Evolutionary conservation across 2,888 invertebrate genomes (phyloP), one percentile per base, ranked within the genome.

Genomic region (Escarpia spicata): DNA sequence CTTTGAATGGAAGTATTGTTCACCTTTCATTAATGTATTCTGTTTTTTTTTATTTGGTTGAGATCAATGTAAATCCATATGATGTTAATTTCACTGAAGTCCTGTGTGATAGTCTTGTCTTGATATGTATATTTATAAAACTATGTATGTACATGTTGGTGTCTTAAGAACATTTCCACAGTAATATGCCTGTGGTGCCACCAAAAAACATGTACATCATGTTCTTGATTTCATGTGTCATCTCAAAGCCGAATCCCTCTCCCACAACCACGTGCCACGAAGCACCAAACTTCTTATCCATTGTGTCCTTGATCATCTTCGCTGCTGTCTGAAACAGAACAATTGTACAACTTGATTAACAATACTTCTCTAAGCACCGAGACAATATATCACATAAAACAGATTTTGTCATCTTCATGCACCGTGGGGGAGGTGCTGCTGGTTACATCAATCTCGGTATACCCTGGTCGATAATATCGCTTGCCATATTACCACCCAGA

Each of bases 221-320:
- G 93, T 96, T 96, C 96, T 98, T 98, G 93, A 98, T 98, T 97
- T 99, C 98, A 96, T 98, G 98, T 1, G 98, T 98, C 93, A 99
- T 97, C 96, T 98, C 98, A 96, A 98, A 98, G 91, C 99, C 99
- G 97, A 98, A 99, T 93, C 98, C 98, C 97, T 99, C 99, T 9
- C 99, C 99, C 6, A 99, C 98, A 0, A 99, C 98, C n/a, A 98
- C 98, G 97, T 99, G 98, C 97, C 99, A 99, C 93, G 98, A 98
- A 0, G 98, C 98, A 3, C 99, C 99, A 96, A 98, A 99, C 96
- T 98, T 98, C 97, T 98, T 99, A 97, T 99, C 99, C 98, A 99
- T 98, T 91, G 98, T 97, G 95, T 99, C 99, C 97, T 99, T 99
- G 92, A 99, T 98, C 97, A 98, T 98, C 95, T 97, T 98, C n/a